phyloP scores from a whole-genome alignment of 2,888 invertebrate genomes.

The Cremastinae sp. region DNA sequence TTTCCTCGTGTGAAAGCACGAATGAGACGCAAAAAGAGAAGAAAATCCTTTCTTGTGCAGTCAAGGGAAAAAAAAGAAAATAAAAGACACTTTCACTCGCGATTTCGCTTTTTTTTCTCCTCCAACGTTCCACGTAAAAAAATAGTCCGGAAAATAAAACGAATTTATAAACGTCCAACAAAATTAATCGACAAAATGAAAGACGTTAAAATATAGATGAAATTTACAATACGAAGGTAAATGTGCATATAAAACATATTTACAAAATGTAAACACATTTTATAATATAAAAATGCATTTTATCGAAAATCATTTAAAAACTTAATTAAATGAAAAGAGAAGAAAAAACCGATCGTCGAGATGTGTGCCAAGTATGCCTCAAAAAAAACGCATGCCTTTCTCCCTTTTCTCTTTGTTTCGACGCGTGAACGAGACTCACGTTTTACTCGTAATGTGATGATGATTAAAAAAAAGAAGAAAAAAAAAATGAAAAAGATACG shows the following conservation, averaged over 20 bases:
- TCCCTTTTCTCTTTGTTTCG: neutral
- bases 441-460: conserved; percentile 43
- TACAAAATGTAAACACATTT: too few relatives aligned
- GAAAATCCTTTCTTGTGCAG: conserved; percentile 30
- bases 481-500: conserved; percentile 66
- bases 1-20: conserved; percentile 38
- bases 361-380: conserved; percentile 19
- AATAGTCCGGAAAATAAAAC: conserved; percentile 17
- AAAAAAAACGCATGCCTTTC: conserved; percentile 10
- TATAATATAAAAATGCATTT: too few relatives aligned
- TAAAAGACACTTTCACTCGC: neutral
- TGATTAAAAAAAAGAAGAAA: conserved; percentile 40
- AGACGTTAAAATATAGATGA: neutral
- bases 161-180: neutral
- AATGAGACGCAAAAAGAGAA: conserved; percentile 44
- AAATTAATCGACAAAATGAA: neutral
- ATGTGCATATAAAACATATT: too few relatives aligned
- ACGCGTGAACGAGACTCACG: conserved; percentile 26
- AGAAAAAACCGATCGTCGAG: conserved; percentile 23
- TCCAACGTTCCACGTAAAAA: conserved; percentile 21
- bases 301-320: neutral
- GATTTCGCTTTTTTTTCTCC: conserved; percentile 10
- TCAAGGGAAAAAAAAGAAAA: conserved; percentile 29
- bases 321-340: conserved; percentile 35
- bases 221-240: too few relatives aligned